Evolutionary conservation across 2,113 vertebrate genomes (phyloP).

Genomic region (Tenebrosternarchus preto): DNA sequence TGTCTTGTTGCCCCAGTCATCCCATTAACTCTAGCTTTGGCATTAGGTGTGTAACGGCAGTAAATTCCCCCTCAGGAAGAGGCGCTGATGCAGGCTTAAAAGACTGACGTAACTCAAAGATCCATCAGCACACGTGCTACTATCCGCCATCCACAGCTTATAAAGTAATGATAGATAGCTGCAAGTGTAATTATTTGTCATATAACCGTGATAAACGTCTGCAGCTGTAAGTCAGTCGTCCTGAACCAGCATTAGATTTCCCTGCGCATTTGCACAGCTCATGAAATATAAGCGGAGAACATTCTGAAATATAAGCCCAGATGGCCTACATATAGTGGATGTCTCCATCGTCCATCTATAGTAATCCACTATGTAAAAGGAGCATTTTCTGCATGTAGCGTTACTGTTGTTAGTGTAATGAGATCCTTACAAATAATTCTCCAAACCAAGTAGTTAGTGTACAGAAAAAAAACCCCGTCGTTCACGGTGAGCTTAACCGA

Average conservation of each 20-base stretch:
- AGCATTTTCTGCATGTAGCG: background rate
- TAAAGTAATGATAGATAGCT: slow-evolving; percentile 32
- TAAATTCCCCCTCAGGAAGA: slow-evolving; percentile 37
- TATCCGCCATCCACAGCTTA: slow-evolving; percentile 5
- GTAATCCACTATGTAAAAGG: no score
- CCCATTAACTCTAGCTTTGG: slow-evolving; percentile 40
- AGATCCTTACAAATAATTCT: slow-evolving; percentile 21
- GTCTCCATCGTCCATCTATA: no score
- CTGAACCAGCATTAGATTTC: background rate
- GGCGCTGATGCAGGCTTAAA: background rate
- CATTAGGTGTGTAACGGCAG: background rate
- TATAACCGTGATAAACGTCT: slow-evolving; percentile 34
- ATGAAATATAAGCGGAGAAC: background rate
- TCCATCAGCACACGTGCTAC: background rate
- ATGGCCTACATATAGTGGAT: background rate
- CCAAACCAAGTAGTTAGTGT: background rate
- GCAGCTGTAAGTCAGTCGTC: background rate
- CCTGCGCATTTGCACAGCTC: no score
- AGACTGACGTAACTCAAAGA: slow-evolving; percentile 10
- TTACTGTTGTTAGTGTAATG: background rate
- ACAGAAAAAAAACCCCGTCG: background rate
- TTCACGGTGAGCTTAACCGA: background rate
- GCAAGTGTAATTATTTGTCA: slow-evolving; percentile 33
- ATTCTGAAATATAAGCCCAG: background rate
- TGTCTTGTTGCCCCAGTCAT: slow-evolving; percentile 49